Evolutionary conservation across 2,797 vertebrate genomes (phyloP).

Genomic region (Oryzias sinensis): DNA sequence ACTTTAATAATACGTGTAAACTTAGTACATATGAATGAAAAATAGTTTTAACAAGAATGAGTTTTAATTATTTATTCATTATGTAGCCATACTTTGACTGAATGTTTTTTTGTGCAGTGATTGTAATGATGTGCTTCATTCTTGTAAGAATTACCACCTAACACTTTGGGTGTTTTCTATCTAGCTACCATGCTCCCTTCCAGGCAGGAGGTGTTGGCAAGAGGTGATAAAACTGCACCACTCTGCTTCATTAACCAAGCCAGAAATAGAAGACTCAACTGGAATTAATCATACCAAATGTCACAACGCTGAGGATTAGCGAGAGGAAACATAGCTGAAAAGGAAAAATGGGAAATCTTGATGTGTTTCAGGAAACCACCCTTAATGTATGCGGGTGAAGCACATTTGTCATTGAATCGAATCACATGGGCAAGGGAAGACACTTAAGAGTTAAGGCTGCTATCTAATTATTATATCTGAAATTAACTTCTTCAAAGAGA

Average conservation of each 20-base stretch:
- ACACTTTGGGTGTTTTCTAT: conserved; percentile 17
- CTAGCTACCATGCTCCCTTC: conserved; percentile 27
- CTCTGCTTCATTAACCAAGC: conserved; percentile 48
- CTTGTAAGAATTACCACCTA: conserved; percentile 13
- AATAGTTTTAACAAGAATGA: too few species aligned
- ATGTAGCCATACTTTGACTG: background rate
- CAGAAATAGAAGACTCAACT: conserved; percentile 74
- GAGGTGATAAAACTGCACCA: conserved; percentile 58
- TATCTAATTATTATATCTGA: conserved; percentile 21
- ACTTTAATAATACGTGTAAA: too few species aligned
- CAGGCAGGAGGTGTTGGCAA: conserved; percentile 45
- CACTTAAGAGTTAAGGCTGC: background rate
- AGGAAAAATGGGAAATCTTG: conserved; percentile 58
- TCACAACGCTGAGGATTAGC: conserved; percentile 69
- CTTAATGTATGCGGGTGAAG: conserved; percentile 36
- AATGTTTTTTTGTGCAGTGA: background rate
- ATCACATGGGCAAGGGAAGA: too few species aligned
- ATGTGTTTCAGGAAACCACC: conserved; percentile 62
- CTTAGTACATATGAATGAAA: too few species aligned
- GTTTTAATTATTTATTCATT: background rate
- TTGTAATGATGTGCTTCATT: too few species aligned
- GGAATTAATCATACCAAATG: conserved; percentile 77
- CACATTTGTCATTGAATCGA: conserved; percentile 6
- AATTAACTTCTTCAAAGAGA: background rate
- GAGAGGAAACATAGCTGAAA: conserved; percentile 59